Base-by-base conservation (phyloP, 2,888 invertebrate genomes). In the Ennomos fuscantarius region DNA sequence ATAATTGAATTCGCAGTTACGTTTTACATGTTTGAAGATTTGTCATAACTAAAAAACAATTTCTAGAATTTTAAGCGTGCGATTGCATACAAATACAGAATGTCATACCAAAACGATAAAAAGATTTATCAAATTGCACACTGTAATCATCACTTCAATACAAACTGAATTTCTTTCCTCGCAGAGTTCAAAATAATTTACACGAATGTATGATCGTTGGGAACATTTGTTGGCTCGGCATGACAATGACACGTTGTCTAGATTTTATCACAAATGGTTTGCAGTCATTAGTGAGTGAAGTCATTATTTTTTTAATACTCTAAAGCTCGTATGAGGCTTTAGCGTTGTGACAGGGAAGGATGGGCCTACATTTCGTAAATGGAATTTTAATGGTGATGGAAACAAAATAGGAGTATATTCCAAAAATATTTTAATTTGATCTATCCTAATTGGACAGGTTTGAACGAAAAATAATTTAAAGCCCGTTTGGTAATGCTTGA, bases 191-290 rank as follows among this genome's bases (percentile, higher is more conserved):
- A 11, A 61, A 37, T 60, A 11, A 15, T 32, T 50, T 65, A 2
- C 2, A 0, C 0, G 49, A 65, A 60, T 65, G 55, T 50, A 55
- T 60, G 48, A 50, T 62, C 58, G 55, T 49, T 54, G 65, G 36
- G 57, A 65, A 66, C 68, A 73, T 79, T 72, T 79, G 77, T 79
- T 76, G 74, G 73, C 63, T 53, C 56, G 61, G 79, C 66, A 68
- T 76, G 84, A 84, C 81, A 81, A 84, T 81, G 80, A 82, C 67
- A 78, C 81, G 84, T 82, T 75, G 78, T 69, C 71, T 72, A 78
- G 81, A 81, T 82, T 83, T 79, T 79, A 83, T 81, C 78, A 70
- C 76, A 63, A 74, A 77, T 74, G 72, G 71, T 79, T 78, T 74
- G 73, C 72, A 76, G 80, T 81, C 82, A 84, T 85, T 85, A 84